Conservation (phyloP, 2,888 invertebrate species). For the Drosophila trichaetosa region DNA sequence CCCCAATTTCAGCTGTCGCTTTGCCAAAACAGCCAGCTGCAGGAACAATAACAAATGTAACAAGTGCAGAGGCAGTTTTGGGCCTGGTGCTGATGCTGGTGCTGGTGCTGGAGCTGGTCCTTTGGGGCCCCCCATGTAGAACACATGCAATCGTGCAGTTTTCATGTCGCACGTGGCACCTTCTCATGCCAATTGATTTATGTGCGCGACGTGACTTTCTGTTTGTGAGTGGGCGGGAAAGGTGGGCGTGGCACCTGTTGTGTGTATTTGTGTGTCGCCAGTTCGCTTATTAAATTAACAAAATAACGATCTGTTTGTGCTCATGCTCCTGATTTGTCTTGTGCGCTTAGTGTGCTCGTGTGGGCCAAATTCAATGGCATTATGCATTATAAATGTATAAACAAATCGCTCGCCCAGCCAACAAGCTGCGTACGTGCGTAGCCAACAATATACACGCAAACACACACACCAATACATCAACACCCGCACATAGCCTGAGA, state of each 20-base stretch:
- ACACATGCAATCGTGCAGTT: slow-evolving; percentile 64
- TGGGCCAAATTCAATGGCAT: slow-evolving; percentile 67
- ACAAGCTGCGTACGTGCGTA: slow-evolving; percentile 52
- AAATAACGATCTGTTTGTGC: slow-evolving; percentile 56
- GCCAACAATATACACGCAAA: slow-evolving; percentile 25
- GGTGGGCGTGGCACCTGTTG: slow-evolving; percentile 71
- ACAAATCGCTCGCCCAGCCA: slow-evolving; percentile 57
- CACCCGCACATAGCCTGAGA: not conserved
- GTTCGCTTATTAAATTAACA: slow-evolving; percentile 75
- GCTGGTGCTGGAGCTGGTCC: not conserved
- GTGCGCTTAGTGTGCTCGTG: slow-evolving; percentile 13
- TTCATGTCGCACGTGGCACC: slow-evolving; percentile 43
- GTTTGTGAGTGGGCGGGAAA: slow-evolving; percentile 20
- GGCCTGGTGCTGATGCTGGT: not conserved
- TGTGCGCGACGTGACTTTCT: slow-evolving; percentile 76
- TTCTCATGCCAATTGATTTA: slow-evolving; percentile 79
- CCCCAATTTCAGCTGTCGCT: slow-evolving; percentile 61
- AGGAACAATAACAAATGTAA: slow-evolving; percentile 6
- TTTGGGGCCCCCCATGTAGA: slow-evolving; percentile 2
- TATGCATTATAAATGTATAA: slow-evolving; percentile 75
- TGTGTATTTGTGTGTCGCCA: slow-evolving; percentile 29
- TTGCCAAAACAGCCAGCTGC: slow-evolving; percentile 33
- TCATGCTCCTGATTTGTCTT: slow-evolving; percentile 30
- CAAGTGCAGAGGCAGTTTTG: slow-evolving; percentile 16
- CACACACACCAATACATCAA: not conserved